Conservation (phyloP, 2,888 invertebrate genomes). For the Erebia aethiops region DNA sequence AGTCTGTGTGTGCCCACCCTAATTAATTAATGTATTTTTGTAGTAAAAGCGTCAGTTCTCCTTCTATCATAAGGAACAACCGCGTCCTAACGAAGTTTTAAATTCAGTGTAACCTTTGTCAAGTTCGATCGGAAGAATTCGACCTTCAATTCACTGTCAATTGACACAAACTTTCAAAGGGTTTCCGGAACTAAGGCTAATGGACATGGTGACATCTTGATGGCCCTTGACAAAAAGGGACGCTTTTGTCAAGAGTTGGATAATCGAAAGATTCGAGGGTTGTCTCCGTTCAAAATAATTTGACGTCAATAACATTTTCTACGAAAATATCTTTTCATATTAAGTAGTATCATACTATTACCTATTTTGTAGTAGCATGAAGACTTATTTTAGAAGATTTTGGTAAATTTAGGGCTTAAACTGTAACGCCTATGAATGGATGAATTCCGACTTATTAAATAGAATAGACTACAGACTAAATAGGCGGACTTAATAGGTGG, state of each 20-base stretch:
- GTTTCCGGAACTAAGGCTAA: constrained; percentile 18
- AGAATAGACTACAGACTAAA: too few species aligned
- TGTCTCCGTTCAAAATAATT: constrained; percentile 7
- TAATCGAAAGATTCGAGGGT: constrained; percentile 2
- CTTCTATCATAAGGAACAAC: not conserved
- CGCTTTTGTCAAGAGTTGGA: constrained; percentile 6
- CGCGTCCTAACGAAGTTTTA: not conserved
- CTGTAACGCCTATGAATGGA: too few species aligned
- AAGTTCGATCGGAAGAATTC: not conserved
- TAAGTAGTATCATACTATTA: too few species aligned
- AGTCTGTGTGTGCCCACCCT: too few species aligned
- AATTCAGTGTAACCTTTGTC: not conserved
- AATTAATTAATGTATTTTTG: too few species aligned
- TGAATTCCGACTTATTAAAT: too few species aligned
- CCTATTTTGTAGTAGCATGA: too few species aligned
- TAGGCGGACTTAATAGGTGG: too few species aligned
- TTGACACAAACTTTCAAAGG: constrained; percentile 27
- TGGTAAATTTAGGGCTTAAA: too few species aligned
- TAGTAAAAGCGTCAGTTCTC: too few species aligned
- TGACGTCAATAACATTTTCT: not conserved
- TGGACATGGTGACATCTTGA: constrained; percentile 7
- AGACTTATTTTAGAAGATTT: too few species aligned
- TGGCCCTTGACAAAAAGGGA: constrained; percentile 14
- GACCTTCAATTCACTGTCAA: constrained; percentile 13
- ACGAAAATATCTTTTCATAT: not conserved